Percentiles rank a stretch among this genome's conserved stretches.
phyloP scores from a whole-genome alignment of 1,140 invertebrate species.

The Orius insidiosus region DNA sequence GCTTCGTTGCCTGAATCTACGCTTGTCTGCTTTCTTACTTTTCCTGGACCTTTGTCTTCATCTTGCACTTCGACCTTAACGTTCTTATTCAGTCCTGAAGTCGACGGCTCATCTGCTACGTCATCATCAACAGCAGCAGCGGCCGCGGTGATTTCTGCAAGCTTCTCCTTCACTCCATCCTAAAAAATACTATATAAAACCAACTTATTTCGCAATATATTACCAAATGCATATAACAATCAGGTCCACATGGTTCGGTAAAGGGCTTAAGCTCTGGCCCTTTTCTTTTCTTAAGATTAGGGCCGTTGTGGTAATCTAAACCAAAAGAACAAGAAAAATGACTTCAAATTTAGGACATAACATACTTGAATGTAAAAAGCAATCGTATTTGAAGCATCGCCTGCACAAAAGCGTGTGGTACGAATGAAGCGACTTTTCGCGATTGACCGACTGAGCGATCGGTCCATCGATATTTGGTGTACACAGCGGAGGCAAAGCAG shows the following conservation, averaged over 20 bases:
- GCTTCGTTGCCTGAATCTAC: slow-evolving; percentile 83
- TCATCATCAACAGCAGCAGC: slow-evolving; percentile 21
- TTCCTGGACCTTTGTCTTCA: slow-evolving; percentile 27
- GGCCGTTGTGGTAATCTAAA: slow-evolving; percentile 43
- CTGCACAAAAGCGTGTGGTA: slow-evolving; percentile 91
- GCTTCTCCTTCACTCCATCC: slow-evolving; percentile 67
- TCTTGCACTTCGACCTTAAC: slow-evolving; percentile 13
- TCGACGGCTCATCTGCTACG: slow-evolving; percentile 27
- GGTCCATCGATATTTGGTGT: slow-evolving; percentile 93
- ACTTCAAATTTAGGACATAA: no score
- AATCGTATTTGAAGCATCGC: slow-evolving; percentile 98
- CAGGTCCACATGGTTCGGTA: slow-evolving; percentile 65
- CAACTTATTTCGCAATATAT: no score
- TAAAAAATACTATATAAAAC: slow-evolving; percentile 26
- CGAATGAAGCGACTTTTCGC: slow-evolving; percentile 92
- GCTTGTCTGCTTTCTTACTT: slow-evolving; percentile 45
- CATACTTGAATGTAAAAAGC: slow-evolving; percentile 71
- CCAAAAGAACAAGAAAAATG: no score
- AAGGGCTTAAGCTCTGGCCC: slow-evolving; percentile 76
- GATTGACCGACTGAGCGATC: slow-evolving; percentile 72
- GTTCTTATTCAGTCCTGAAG: not conserved
- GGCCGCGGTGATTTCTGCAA: slow-evolving; percentile 44
- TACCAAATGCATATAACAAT: slow-evolving; percentile 83
- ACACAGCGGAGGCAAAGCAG: slow-evolving; percentile 71
- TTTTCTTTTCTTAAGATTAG: slow-evolving; percentile 74